Evolutionary conservation across 2,888 invertebrate species (phyloP), one percentile per base, ranked within the genome.

Genomic region (Apodemia hepburni): DNA sequence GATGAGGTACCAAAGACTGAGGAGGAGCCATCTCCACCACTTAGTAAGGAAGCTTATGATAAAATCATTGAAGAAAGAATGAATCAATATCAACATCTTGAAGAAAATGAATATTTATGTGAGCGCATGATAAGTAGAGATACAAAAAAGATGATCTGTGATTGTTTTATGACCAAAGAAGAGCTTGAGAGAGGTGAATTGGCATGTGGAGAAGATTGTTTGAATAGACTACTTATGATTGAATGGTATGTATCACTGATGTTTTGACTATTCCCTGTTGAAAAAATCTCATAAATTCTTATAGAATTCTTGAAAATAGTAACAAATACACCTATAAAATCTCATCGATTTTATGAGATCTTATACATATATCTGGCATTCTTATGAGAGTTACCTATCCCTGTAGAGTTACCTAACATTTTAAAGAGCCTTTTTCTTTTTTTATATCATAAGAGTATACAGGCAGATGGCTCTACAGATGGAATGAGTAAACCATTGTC

Each of bases 221-320:
- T 99, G 45, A 99, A 99, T 92, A 94, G 98, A 78, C 93, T 99
- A 80, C 94, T 99, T n/a, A 97, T 98, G 96, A 98, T 99, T 79
- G 99, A 99, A 93, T 99, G 98, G 97, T 97, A 92, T 54, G 8
- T 17, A 45, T 18, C n/a, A 29, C n/a, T 49, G 57, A 5, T 54
- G 29, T 27, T 63, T 58, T 12, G 38, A 38, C 12, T 38, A 3
- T 38, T 38, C 11, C 38, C 4, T 38, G 4, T n/a, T n/a, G n/a
- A n/a, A n/a, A n/a, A n/a, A n/a, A n/a, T n/a, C n/a, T n/a, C n/a
- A n/a, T n/a, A n/a, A n/a, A n/a, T n/a, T n/a, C n/a, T n/a, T n/a
- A n/a, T n/a, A n/a, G n/a, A n/a, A n/a, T n/a, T n/a, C n/a, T n/a
- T n/a, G n/a, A n/a, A n/a, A n/a, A n/a, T n/a, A n/a, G n/a, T n/a